Conservation (phyloP, 2,888 invertebrate species). For the Dasypogon diadema region DNA sequence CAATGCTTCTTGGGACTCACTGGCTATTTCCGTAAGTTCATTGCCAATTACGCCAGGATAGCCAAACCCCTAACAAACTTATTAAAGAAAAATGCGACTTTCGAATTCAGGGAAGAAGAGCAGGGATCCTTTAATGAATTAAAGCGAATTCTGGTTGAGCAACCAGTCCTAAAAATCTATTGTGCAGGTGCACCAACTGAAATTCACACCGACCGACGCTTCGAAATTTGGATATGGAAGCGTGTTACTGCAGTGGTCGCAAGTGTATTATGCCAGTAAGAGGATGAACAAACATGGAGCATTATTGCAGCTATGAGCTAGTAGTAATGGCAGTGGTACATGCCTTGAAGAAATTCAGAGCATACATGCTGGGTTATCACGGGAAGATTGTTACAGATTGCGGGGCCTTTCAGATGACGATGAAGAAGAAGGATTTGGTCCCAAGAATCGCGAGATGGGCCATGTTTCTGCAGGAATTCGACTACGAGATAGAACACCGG, state of each 20-base stretch:
- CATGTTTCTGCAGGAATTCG: not conserved
- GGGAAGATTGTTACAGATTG: slow-evolving; percentile 59
- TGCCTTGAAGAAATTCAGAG: slow-evolving; percentile 57
- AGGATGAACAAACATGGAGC: not conserved
- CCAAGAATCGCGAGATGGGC: not conserved
- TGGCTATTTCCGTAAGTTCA: no score
- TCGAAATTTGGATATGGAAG: not conserved
- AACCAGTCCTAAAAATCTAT: no score
- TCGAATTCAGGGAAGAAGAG: no score
- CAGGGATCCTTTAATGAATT: no score
- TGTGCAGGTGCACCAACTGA: not conserved
- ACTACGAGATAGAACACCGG: not conserved
- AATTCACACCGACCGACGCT: not conserved
- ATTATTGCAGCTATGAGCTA: slow-evolving; percentile 56
- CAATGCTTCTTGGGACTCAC: slow-evolving; percentile 58
- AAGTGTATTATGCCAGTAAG: no score
- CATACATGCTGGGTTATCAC: slow-evolving; percentile 57
- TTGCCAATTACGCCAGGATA: no score
- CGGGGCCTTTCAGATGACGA: not conserved
- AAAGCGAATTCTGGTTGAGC: no score
- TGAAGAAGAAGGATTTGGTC: not conserved
- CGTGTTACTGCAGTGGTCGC: not conserved
- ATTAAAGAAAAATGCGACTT: no score
- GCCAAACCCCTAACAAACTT: no score
- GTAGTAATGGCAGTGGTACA: slow-evolving; percentile 59